These are phyloP conservation scores for Petrolisthes manimaculis DNA, from an alignment of 2,888 invertebrate species.

Conservation along the genomic window DNA sequence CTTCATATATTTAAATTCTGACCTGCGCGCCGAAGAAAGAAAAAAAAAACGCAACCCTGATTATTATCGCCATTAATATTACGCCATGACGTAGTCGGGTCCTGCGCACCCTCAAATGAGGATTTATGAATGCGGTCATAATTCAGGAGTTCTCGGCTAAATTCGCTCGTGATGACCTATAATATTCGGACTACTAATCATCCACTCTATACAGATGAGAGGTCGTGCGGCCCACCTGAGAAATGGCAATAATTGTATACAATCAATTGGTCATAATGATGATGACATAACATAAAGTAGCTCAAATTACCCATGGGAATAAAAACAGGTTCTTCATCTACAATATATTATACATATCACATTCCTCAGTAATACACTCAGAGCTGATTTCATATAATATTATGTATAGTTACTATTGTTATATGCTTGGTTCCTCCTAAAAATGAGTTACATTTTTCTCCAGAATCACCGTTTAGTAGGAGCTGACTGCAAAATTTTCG, in stretches of 20 bases:
- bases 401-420: too few relatives aligned
- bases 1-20: conserved; percentile 41
- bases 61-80: conserved; percentile 46
- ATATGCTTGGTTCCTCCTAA: too few relatives aligned
- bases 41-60: conserved; percentile 5
- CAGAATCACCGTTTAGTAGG: too few relatives aligned
- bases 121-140: conserved; percentile 44
- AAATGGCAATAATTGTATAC: conserved; percentile 32
- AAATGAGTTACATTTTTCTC: too few relatives aligned
- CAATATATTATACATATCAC: too few relatives aligned
- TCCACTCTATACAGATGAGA: conserved; percentile 35
- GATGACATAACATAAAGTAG: conserved; percentile 42
- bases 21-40: not conserved
- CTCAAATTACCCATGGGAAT: conserved; percentile 20
- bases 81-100: conserved; percentile 36
- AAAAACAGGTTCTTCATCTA: not conserved
- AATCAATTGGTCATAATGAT: conserved; percentile 28
- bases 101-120: conserved; percentile 33
- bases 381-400: too few relatives aligned
- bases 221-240: conserved; percentile 5
- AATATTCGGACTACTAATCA: conserved; percentile 49
- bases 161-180: conserved; percentile 42
- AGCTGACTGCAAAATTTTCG: too few relatives aligned
- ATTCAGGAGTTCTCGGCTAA: conserved; percentile 33
- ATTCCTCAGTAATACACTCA: too few relatives aligned